A percentile compares a stretch with the other conserved stretches of the same genome.
Conservation (phyloP, 2,797 vertebrate species). For the Tragopan temminckii region DNA sequence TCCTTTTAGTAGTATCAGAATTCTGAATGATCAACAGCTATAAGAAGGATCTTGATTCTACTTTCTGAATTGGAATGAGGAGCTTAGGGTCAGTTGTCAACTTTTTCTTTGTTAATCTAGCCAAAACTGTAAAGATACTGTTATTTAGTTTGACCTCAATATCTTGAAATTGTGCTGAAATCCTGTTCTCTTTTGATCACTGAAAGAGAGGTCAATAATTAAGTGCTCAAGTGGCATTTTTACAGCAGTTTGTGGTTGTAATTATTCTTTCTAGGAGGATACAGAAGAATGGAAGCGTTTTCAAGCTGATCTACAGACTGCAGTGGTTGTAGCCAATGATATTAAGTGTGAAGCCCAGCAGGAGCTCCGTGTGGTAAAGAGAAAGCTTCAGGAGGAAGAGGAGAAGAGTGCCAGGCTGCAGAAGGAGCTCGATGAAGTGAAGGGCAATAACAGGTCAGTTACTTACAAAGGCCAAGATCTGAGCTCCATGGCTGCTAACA, state of each 20-base stretch:
- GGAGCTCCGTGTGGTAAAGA: constrained; percentile 90
- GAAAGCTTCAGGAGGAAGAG: constrained; percentile 93
- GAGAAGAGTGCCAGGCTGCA: constrained; percentile 89
- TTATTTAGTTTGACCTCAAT: neutral
- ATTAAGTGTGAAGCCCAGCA: constrained; percentile 98
- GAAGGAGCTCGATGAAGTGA: constrained; percentile 90
- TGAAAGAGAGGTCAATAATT: neutral
- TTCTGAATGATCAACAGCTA: neutral
- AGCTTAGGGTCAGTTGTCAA: neutral
- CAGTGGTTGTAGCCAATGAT: constrained; percentile 97
- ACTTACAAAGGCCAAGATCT: neutral
- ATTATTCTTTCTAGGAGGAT: constrained; percentile 86
- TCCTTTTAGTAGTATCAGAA: neutral
- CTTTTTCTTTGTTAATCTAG: neutral
- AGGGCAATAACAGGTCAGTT: constrained; percentile 83
- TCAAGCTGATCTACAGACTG: constrained; percentile 97
- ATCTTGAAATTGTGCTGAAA: neutral
- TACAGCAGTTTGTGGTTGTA: neutral
- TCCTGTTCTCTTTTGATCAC: neutral
- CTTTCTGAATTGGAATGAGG: neutral
- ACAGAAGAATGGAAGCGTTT: constrained; percentile 96
- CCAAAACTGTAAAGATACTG: neutral
- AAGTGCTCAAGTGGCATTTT: neutral
- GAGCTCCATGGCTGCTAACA: neutral
- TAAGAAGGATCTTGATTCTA: neutral